Base-by-base conservation (phyloP, 2,888 invertebrate genomes). In the Therioaphis trifolii region DNA sequence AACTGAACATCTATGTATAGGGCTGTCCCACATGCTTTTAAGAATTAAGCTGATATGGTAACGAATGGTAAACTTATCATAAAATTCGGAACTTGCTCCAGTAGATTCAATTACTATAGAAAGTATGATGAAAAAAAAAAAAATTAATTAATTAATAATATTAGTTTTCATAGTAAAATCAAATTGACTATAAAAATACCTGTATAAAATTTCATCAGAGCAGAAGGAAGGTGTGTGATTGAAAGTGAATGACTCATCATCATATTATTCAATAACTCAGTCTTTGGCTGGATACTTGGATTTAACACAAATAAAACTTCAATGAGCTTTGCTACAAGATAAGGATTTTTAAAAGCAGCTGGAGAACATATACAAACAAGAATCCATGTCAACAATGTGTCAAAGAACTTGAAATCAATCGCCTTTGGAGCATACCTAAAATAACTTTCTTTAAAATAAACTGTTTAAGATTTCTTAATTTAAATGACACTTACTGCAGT, bases 11-110 rank as follows among this genome's bases (percentile, higher is more conserved):
- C 94, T 92, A 88, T 99, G 98, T 68, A 95, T 92, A 18, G 95
- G 94, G 87, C 95, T 94, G 85, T 94, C 94, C 98, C 99, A 99
- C 94, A 99, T 94, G 76, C 94, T 93, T 89, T 98, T 98, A 87
- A 99, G 92, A 87, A 99, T 96, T 88, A 98, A 93, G 89, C 98
- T 98, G 89, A 99, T 98, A 89, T 98, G 98, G 90, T 98, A 98
- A 84, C 99, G 93, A 87, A 99, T 99, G 15, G 97, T 96, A 89
- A 99, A 99, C 90, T 99, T 99, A 90, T 99, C 99, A 88, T 98
- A 99, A 90, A 99, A 99, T 90, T 99, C 99, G 52, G 96, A 97
- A 89, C 96, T 97, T 86, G 98, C 96, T 14, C 99, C 99, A 14
- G 98, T 99, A 15, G 96, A 96, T 90, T 99, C 99, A 84, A 98